These are phyloP conservation scores for Euphonia xanthogaster DNA, from an alignment of 2,797 vertebrate species.

Conservation along the genomic window DNA sequence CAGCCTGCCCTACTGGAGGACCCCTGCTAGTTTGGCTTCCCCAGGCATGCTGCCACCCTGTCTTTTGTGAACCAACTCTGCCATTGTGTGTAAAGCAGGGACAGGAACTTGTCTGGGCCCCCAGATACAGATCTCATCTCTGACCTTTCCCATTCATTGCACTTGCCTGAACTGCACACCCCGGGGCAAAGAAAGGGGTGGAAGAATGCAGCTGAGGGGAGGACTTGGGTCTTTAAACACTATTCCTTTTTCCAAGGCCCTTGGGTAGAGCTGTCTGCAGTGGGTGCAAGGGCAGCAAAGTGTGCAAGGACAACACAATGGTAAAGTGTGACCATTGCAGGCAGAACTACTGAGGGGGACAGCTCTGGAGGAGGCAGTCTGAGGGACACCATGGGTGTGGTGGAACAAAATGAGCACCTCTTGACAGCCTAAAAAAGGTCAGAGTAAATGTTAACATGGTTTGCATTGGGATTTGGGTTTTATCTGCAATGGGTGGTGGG, in stretches of 20 bases:
- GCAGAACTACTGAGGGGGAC: accelerated
- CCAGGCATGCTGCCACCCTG: not conserved
- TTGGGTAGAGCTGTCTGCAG: not conserved
- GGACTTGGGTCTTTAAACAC: not conserved
- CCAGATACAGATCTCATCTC: not conserved
- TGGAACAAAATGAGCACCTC: not conserved
- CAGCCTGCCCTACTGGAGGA: not conserved
- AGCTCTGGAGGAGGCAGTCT: not conserved
- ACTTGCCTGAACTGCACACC: not conserved
- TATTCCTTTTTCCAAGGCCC: not conserved
- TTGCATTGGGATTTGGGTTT: not conserved
- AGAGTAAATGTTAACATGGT: not conserved
- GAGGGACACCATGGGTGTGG: not conserved
- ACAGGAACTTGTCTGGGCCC: not conserved
- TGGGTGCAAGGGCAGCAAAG: not conserved
- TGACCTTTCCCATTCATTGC: not conserved
- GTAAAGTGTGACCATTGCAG: accelerated
- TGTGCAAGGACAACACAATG: not conserved
- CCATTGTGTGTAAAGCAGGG: accelerated
- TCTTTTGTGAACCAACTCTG: not conserved
- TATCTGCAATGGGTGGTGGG: not conserved
- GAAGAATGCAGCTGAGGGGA: not conserved
- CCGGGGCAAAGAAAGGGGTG: not conserved
- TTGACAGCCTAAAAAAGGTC: not conserved
- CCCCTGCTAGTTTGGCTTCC: not conserved